Evolutionary conservation across 2,888 invertebrate genomes (phyloP), one percentile per base, ranked within the genome.

Genomic region (Omphaloscelis lunosa): DNA sequence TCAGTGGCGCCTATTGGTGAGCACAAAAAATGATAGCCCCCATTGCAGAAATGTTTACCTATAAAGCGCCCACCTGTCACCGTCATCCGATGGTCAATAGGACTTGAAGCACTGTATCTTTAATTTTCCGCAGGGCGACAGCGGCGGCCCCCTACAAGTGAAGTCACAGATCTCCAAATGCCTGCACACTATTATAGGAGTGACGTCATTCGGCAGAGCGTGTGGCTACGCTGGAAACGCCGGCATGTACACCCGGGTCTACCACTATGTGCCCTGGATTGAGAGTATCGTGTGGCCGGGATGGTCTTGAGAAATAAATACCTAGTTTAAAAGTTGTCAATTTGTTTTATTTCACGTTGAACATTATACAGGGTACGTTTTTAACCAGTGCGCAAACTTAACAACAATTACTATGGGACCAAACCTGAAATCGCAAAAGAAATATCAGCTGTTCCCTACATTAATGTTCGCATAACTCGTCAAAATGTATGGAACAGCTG

Each of bases 191-290:
- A n/a, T 89, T 0, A 58, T 88, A 0, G 89, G 89, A 0, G 77
- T 89, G 71, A 85, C 87, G 41, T 89, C 89, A 29, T 77, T 67
- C 11, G 88, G 89, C 0, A 20, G 75, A 0, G 62, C 56, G 0
- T 89, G 89, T 34, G 87, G 82, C 0, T 62, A 73, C 34, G 41
- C 68, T 0, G 84, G 80, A 0, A 41, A 75, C 11, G 78, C 87
- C 0, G 85, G 86, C n/a, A 71, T 89, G 63, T 89, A 87, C 76
- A 86, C 88, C 0, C 63, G 86, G 0, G 82, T 89, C 1, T 29
- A 58, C 5, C 72, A 84, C 77, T 89, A 89, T 17, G 56, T 85
- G 8, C 80, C 83, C 6, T 89, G 89, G 89, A 84, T 89, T 1
- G 88, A 88, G 59, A 68, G 70, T 23, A 11, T 86, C 8, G 85